A percentile compares a stretch with the other conserved stretches of the same genome.
These are phyloP conservation scores for Ara ararauna DNA, from an alignment of 2,797 vertebrate genomes.

Conservation along the genomic window DNA sequence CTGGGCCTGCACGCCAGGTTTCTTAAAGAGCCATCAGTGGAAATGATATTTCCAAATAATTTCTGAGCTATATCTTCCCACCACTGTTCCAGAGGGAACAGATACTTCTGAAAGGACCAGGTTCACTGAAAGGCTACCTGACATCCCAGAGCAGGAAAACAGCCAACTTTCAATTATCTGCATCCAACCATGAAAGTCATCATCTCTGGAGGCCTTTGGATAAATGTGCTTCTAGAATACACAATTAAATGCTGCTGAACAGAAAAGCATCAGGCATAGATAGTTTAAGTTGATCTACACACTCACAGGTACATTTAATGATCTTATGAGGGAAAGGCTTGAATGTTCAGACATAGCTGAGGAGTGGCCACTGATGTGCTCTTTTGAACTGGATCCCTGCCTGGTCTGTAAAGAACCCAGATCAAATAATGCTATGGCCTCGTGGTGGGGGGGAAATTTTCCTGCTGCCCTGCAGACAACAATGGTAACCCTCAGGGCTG, in stretches of 20 bases:
- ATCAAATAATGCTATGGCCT: fast-evolving
- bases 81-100: background rate
- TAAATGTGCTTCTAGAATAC: background rate
- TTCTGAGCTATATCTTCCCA: background rate
- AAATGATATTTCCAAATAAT: background rate
- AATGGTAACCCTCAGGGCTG: background rate
- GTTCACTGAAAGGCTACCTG: conserved; percentile 17
- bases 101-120: background rate
- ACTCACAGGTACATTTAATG: background rate
- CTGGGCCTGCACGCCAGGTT: background rate
- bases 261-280: background rate
- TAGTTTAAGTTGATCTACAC: background rate
- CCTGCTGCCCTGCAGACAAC: background rate
- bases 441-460: background rate
- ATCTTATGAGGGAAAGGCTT: background rate
- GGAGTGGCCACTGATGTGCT: background rate
- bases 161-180: background rate
- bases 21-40: background rate
- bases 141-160: background rate
- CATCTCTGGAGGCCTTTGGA: background rate
- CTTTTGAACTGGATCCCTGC: background rate
- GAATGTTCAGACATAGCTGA: background rate
- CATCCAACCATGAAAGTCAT: background rate
- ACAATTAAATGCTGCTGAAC: background rate
- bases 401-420: background rate